Base-by-base conservation (phyloP, 2,888 invertebrate genomes). In the Mesochorus sp. region DNA sequence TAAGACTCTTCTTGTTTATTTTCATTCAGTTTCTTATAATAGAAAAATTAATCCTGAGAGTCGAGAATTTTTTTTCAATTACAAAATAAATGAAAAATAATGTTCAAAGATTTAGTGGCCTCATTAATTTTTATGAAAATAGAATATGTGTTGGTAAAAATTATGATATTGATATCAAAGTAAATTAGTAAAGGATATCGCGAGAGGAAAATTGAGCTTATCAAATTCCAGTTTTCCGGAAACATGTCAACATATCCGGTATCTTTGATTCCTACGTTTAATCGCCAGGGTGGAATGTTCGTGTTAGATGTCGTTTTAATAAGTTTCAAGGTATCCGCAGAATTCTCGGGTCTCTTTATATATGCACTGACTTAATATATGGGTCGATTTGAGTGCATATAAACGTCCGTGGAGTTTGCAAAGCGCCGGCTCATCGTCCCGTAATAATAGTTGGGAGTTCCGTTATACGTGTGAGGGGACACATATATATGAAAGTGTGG, bases 191-290 rank as follows among this genome's bases (percentile, higher is more conserved):
- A n/a, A n/a, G n/a, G n/a, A n/a, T n/a, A n/a, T n/a, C n/a, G n/a
- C n/a, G 81, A 85, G 17, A 4, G 19, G 34, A 14, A 34, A 31
- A 53, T 53, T 8, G 8, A 3, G 3, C 24, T 53, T 19, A 17
- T 10, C n/a, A n/a, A 31, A 31, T 24, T 53, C 10, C 1, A 3
- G 31, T 1, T n/a, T n/a, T 31, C 31, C 2, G 31, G 10, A n/a
- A n/a, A n/a, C n/a, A 31, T 12, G 17, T 34, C 31, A 31, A n/a
- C n/a, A n/a, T n/a, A 2, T 53, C 1, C n/a, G 3, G 53, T 17
- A 17, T 19, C 3, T 10, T 34, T 31, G 17, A 31, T 17, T 31
- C 34, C 49, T 51, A 37, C 39, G 19, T 17, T 28, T 3, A 12
- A 49, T 10, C 49, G 12, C 5, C 49, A n/a, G 3, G 24, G 24